Percentiles rank a stretch among this genome's conserved stretches.
These are phyloP conservation scores for Chelidonichthys spinosus DNA, from an alignment of 2,797 vertebrate species.

Conservation along the genomic window DNA sequence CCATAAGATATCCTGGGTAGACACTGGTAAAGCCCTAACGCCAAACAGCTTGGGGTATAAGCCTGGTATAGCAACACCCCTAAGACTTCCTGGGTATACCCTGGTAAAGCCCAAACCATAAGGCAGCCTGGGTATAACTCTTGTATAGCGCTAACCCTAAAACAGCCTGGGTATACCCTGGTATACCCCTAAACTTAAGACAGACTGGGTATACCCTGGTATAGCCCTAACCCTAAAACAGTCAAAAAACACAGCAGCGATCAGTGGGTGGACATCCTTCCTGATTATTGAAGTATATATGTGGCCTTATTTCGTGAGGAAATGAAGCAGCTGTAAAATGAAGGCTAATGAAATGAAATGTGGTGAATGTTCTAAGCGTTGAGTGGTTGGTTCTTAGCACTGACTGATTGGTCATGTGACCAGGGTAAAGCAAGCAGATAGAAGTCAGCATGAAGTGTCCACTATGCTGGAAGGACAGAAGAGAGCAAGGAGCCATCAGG, in stretches of 20 bases:
- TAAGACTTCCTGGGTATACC: no score
- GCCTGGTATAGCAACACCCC: no score
- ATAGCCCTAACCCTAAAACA: no score
- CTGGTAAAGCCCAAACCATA: no score
- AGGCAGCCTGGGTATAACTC: no score
- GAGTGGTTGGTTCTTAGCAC: slow-evolving; percentile 71
- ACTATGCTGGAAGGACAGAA: background rate
- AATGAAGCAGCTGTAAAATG: slow-evolving; percentile 56
- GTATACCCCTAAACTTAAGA: no score
- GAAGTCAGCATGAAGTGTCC: background rate
- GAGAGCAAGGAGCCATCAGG: background rate
- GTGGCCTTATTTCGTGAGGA: slow-evolving; percentile 23
- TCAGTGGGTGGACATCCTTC: background rate
- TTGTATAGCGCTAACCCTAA: no score
- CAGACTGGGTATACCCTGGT: no score
- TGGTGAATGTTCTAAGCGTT: slow-evolving; percentile 68
- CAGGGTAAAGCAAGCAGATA: background rate
- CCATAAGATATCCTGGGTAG: no score
- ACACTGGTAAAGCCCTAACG: no score
- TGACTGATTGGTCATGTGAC: slow-evolving; percentile 68
- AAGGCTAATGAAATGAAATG: slow-evolving; percentile 71
- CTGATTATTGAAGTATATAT: slow-evolving; percentile 9
- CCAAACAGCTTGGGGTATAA: no score
- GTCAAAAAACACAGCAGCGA: background rate
- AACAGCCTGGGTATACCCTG: no score